Percentiles rank a stretch among this genome's conserved stretches.
Conservation (phyloP, 2,888 invertebrate genomes). For the Tetranychus piercei region DNA sequence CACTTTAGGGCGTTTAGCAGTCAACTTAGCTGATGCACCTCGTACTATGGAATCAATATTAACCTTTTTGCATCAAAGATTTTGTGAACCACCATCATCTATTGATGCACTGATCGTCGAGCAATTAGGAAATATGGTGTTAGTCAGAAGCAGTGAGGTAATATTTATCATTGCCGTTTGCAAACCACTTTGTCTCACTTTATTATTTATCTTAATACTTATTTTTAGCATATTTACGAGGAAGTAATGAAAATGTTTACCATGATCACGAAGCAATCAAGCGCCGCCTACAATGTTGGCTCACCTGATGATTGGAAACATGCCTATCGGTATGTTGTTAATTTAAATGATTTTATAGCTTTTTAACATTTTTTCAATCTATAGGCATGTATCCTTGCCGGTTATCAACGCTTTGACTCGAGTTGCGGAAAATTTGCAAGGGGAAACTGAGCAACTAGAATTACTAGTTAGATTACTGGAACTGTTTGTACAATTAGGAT, state of each 20-base stretch:
- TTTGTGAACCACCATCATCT: conserved; percentile 77
- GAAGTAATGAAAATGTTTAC: conserved; percentile 97
- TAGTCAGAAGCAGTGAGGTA: conserved; percentile 40
- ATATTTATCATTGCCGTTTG: not conserved
- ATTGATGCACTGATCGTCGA: conserved; percentile 87
- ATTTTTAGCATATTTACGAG: conserved; percentile 48
- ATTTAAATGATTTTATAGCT: conserved; percentile 17
- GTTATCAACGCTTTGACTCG: conserved; percentile 91
- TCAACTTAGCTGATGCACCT: conserved; percentile 73
- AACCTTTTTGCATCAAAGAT: conserved; percentile 84
- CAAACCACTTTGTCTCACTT: not conserved
- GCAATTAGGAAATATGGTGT: conserved; percentile 92
- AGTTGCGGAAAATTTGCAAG: conserved; percentile 81
- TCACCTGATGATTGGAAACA: conserved; percentile 42
- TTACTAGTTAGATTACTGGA: conserved; percentile 72
- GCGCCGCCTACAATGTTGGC: conserved; percentile 44
- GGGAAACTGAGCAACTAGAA: conserved; percentile 63
- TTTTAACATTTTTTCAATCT: not conserved
- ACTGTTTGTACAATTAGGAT: conserved; percentile 86
- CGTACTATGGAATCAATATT: conserved; percentile 85
- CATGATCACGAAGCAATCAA: conserved; percentile 78
- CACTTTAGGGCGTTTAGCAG: conserved; percentile 90
- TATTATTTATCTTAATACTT: conserved; percentile 19
- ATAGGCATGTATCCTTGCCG: conserved; percentile 64
- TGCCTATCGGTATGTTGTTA: conserved; percentile 37